Percentiles rank a stretch among this genome's conserved stretches.
Conservation (phyloP, 1,140 invertebrate species). For the Papilio dardanus region DNA sequence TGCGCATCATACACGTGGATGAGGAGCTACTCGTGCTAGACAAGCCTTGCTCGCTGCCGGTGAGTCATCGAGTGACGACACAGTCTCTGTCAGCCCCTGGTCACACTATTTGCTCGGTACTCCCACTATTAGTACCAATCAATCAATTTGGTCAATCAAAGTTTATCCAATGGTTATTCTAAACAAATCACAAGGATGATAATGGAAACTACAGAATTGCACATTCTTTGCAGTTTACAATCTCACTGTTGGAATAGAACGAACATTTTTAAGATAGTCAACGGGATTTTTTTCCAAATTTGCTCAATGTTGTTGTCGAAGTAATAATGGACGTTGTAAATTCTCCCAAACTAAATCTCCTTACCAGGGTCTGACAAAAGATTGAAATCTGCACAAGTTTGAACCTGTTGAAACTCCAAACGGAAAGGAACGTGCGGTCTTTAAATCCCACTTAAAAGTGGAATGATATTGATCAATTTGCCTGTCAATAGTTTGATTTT, state of each 20-base stretch:
- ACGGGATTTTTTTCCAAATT: background rate
- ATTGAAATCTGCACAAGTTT: constrained; percentile 69
- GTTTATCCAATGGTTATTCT: background rate
- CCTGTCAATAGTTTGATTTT: constrained; percentile 38
- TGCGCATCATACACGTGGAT: constrained; percentile 91
- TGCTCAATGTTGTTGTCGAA: background rate
- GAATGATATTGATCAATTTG: constrained; percentile 42
- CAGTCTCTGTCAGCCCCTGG: constrained; percentile 59
- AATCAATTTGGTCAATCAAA: background rate
- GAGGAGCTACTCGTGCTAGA: constrained; percentile 93
- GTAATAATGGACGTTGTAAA: background rate
- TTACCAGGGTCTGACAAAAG: constrained; percentile 64
- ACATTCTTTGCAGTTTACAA: background rate
- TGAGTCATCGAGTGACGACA: constrained; percentile 82
- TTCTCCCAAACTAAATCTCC: constrained; percentile 46
- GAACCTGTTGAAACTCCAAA: constrained; percentile 62
- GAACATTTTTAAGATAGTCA: background rate
- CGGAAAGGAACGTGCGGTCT: constrained; percentile 56
- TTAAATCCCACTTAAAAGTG: constrained; percentile 73
- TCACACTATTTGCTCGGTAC: background rate
- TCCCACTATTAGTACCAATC: no score
- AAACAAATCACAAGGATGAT: background rate
- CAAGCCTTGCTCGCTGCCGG: constrained; percentile 95
- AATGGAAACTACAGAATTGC: background rate
- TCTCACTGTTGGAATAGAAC: background rate